Base-by-base conservation (phyloP, 2,113 vertebrate species). In the Myotis yumanensis region DNA sequence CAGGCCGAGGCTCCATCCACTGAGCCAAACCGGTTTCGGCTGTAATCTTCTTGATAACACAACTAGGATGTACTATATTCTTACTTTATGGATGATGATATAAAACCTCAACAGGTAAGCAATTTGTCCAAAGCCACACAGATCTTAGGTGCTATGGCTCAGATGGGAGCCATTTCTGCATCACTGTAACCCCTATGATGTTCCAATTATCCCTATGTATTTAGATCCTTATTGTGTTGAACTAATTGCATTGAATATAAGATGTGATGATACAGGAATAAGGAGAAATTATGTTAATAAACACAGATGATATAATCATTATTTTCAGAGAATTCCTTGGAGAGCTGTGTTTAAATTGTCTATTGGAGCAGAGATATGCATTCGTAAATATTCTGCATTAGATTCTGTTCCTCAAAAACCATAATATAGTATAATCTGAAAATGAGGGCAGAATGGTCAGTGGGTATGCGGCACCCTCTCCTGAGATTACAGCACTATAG, bases 41-140 rank as follows among this genome's bases (percentile, higher is more conserved):
- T n/a, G n/a, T 54, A 90, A 57, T 96, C 43, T 7, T 93, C 52
- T 84, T 72, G 88, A 30, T 30, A 79, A 80, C 18, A 59, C 18
- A 80, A 18, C 28, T 57, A 86, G 30, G 18, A 43, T 86, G 83
- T 7, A 30, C 35, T 90, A 20, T 46, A 46, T 72, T 81, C 77
- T 62, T 85, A 48, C 85, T 90, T 96, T 77, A 83, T 88, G 43
- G 54, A 69, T 69, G n/a, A 82, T 72, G 11, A 28, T 62, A 90
- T 68, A 81, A 90, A 72, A 88, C 22, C 3, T 72, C 14, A 80
- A 25, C 92, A 91, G 25, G 25, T 93, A 95, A 94, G 59, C 81
- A 35, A 85, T 95, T 84, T 93, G 12, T 75, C 43, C 59, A 43
- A 77, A 82, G 51, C 87, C 77, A 95, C 48, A 79, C 11, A 64